These are phyloP conservation scores for Albula goreensis DNA, from an alignment of 2,113 vertebrate genomes.

Conservation along the genomic window DNA sequence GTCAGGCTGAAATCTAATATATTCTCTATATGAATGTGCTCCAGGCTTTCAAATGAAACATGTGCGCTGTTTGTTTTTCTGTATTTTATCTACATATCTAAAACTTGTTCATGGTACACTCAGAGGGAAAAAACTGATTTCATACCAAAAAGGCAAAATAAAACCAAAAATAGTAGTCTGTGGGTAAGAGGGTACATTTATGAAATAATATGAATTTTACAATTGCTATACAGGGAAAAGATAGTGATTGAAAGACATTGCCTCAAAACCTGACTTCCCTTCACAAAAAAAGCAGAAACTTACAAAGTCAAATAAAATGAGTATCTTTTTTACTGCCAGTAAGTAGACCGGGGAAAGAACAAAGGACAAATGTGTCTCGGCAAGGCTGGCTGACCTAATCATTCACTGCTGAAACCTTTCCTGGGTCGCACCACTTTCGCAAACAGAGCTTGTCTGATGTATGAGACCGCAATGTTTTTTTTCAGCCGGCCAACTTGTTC, in stretches of 20 bases:
- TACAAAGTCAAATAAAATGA: slow-evolving; percentile 17
- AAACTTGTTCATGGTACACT: neutral
- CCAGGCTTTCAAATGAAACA: neutral
- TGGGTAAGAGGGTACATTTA: neutral
- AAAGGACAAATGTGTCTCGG: slow-evolving; percentile 23
- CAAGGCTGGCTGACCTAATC: slow-evolving; percentile 34
- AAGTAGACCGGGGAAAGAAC: slow-evolving; percentile 23
- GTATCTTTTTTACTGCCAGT: slow-evolving; percentile 5
- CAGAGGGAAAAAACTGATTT: neutral
- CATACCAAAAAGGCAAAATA: neutral
- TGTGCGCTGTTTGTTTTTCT: neutral
- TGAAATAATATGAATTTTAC: neutral
- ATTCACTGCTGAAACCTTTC: slow-evolving; percentile 37
- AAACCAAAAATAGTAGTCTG: neutral
- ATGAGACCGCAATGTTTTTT: slow-evolving; percentile 31
- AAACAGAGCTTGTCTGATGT: slow-evolving; percentile 45
- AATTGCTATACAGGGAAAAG: neutral
- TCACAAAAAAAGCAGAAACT: neutral
- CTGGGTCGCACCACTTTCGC: slow-evolving; percentile 22
- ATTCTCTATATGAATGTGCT: neutral
- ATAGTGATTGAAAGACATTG: neutral
- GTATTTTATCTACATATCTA: neutral
- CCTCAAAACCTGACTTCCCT: neutral
- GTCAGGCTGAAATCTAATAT: neutral
- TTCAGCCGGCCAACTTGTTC: slow-evolving; percentile 28